Evolutionary conservation across 2,888 invertebrate genomes (phyloP).

Genomic region (Beris chalybata): DNA sequence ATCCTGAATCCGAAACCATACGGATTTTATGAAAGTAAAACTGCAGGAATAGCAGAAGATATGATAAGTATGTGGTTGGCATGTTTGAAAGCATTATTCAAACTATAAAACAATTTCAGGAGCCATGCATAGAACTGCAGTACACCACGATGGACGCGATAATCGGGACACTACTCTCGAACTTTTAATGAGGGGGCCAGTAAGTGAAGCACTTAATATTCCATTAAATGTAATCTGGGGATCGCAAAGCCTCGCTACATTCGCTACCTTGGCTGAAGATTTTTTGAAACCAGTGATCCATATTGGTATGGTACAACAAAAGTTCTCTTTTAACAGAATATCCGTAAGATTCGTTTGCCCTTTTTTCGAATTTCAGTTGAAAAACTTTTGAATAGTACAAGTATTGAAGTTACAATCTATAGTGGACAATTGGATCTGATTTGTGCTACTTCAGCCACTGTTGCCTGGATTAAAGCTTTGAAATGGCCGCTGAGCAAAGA

Average conservation of each 20-base stretch:
- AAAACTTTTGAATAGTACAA: constrained; percentile 67
- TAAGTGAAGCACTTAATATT: constrained; percentile 67
- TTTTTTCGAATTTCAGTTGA: constrained; percentile 60
- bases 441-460: constrained; percentile 76
- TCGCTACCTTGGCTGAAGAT: constrained; percentile 63
- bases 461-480: constrained; percentile 74
- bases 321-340: constrained; percentile 40
- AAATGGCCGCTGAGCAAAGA: constrained; percentile 64
- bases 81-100: not conserved
- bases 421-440: constrained; percentile 84
- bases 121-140: constrained; percentile 50
- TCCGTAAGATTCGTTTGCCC: constrained; percentile 60
- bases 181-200: constrained; percentile 71
- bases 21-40: too few species aligned
- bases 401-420: constrained; percentile 69
- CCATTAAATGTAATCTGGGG: constrained; percentile 69
- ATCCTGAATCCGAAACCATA: constrained; percentile 60
- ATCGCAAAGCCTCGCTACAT: constrained; percentile 63
- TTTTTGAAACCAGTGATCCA: constrained; percentile 81
- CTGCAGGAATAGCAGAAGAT: too few species aligned
- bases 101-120: constrained; percentile 40
- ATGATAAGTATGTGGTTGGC: too few species aligned
- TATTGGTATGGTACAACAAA: constrained; percentile 58
- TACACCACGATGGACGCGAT: constrained; percentile 48
- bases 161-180: constrained; percentile 51